Base-by-base conservation (phyloP, 2,113 vertebrate species). In the Parus major region DNA sequence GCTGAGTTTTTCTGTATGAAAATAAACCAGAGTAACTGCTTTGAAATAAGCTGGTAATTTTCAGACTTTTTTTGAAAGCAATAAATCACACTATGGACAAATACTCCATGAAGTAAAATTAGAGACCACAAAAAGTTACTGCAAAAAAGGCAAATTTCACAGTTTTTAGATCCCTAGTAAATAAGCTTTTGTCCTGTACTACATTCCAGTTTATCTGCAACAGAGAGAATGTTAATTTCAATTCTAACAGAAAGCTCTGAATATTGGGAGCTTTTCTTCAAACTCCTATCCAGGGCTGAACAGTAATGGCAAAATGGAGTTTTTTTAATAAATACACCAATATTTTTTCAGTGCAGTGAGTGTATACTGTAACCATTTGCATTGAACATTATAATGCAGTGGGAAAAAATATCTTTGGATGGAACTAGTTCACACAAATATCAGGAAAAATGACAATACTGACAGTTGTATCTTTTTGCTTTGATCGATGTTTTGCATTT, bases 251-350 rank as follows among this genome's bases (percentile, higher is more conserved):
- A 71, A 79, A 65, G 5, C 11, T 76, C 50, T 11, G 9, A n/a
- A 29, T 68, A 60, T 28, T 65, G 25, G 9, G 29, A 76, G 13
- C 20, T 64, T 31, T 84, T 56, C 35, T 63, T 53, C 44, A 52
- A 61, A 71, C 23, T 24, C 17, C 15, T 72, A 22, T 29, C 20
- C 19, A 65, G 17, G 44, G 28, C 23, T 75, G 36, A 70, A 46
- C 39, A 59, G 5, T 64, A 63, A 53, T 23, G 15, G 52, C 8
- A 59, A 86, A 18, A 6, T 17, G 1, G 0, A 3, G 2, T 9
- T n/a, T 77, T 69, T 72, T 59, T 2, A 79, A 59, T 47, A 66
- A 79, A 55, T 21, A 47, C 12, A 29, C 9, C 28, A 61, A 11
- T 4, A 35, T 61, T 59, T 75, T 39, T 39, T 11, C 39, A 39